Evolutionary conservation across 2,113 vertebrate genomes (phyloP).

Genomic region (Melospiza georgiana): DNA sequence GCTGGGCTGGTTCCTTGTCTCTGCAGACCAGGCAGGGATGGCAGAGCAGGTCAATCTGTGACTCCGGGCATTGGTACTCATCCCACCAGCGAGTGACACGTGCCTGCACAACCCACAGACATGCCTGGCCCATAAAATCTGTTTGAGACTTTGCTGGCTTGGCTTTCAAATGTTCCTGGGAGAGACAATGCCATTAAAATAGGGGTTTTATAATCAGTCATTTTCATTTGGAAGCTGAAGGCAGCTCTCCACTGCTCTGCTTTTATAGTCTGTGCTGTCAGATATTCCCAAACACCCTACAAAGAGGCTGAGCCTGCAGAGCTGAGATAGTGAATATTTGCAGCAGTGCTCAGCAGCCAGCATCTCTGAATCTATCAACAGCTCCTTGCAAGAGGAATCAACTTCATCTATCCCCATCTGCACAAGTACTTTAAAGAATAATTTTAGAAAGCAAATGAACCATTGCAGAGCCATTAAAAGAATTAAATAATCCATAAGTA

Average conservation of each 20-base stretch:
- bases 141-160: not conserved
- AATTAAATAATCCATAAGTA: constrained; percentile 48
- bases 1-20: not conserved
- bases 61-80: not conserved
- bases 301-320: constrained; percentile 13
- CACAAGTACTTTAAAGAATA: constrained; percentile 2
- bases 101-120: not conserved
- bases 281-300: constrained; percentile 28
- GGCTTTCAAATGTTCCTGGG: not conserved
- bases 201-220: not conserved
- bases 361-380: constrained; percentile 15
- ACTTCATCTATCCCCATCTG: not conserved
- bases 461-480: constrained; percentile 4
- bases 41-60: accelerated
- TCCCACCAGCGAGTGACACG: accelerated
- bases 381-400: constrained; percentile 15
- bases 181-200: not conserved
- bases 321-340: constrained; percentile 28
- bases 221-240: constrained; percentile 28
- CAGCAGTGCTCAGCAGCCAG: not conserved
- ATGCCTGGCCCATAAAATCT: not conserved
- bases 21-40: not conserved
- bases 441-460: constrained; percentile 37
- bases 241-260: not conserved
- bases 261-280: not conserved